A percentile compares a stretch with the other conserved stretches of the same genome.
These are phyloP conservation scores for Dryoscopus gambensis DNA, from an alignment of 2,113 vertebrate genomes.

Conservation along the genomic window DNA sequence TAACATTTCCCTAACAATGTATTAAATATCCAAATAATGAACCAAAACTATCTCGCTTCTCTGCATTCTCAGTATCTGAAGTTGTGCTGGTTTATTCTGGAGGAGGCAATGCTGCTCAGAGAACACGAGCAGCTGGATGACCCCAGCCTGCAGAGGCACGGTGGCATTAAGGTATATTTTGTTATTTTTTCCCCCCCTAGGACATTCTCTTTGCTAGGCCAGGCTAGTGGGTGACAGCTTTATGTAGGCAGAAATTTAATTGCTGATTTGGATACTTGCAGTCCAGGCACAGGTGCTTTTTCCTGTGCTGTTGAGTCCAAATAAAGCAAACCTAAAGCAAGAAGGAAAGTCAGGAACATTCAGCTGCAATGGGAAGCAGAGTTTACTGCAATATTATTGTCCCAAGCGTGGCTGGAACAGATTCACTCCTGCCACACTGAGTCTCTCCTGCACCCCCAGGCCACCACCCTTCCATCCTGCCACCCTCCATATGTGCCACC, in stretches of 20 bases:
- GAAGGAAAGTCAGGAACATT: neutral
- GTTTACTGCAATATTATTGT: neutral
- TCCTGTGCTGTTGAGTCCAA: neutral
- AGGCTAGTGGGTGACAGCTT: neutral
- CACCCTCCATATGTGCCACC: rapidly evolving
- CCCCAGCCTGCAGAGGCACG: neutral
- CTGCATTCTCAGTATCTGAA: neutral
- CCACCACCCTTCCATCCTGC: neutral
- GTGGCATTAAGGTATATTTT: neutral
- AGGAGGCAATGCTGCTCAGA: neutral
- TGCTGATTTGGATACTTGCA: neutral
- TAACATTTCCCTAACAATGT: neutral
- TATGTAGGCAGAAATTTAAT: neutral
- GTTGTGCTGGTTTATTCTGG: neutral
- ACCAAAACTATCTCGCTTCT: rapidly evolving
- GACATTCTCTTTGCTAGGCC: neutral
- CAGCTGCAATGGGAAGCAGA: neutral
- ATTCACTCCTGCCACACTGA: rapidly evolving
- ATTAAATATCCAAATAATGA: neutral
- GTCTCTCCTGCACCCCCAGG: neutral
- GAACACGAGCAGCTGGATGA: neutral
- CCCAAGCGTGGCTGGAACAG: neutral
- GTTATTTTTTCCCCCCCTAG: neutral
- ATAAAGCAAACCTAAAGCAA: neutral
- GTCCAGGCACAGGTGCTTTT: neutral